Percentiles rank a stretch among this genome's conserved stretches.
phyloP scores from a whole-genome alignment of 1,140 invertebrate genomes.

The Diploscapter pachys region DNA sequence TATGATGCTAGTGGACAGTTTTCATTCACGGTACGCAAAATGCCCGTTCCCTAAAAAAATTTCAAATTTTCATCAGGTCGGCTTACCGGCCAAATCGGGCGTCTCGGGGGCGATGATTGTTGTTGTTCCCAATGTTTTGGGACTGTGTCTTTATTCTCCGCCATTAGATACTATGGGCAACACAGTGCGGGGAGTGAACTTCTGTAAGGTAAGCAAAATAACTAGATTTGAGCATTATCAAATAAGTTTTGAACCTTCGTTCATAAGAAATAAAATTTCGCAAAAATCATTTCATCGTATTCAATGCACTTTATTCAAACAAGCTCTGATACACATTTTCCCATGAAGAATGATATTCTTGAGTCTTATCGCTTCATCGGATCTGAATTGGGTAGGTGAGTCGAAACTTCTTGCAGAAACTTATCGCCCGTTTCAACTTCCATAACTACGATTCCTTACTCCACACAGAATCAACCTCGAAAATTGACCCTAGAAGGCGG shows the following conservation, averaged over 20 bases:
- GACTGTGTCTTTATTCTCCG: constrained; percentile 89
- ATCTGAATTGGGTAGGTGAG: no score
- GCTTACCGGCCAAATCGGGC: constrained; percentile 91
- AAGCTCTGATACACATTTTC: no score
- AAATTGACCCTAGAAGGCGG: constrained; percentile 78
- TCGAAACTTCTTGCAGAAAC: constrained; percentile 63
- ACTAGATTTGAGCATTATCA: constrained; percentile 3
- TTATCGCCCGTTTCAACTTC: constrained; percentile 86
- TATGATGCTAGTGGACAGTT: constrained; percentile 96
- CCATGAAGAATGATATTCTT: no score
- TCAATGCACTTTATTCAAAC: no score
- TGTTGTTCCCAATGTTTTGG: constrained; percentile 94
- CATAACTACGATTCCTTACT: constrained; percentile 93
- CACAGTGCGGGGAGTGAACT: constrained; percentile 82
- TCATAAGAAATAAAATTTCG: no score
- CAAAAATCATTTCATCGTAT: no score
- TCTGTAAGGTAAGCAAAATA: constrained; percentile 66
- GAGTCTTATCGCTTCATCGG: no score
- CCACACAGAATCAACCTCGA: constrained; percentile 83
- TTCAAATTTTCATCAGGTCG: constrained; percentile 67
- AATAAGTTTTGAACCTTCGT: not conserved
- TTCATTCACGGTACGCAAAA: constrained; percentile 69
- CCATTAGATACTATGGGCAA: constrained; percentile 83
- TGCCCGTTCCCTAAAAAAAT: not conserved
- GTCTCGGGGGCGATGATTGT: constrained; percentile 87